Evolutionary conservation across 2,888 invertebrate genomes (phyloP).

Genomic region (Axea sp.): DNA sequence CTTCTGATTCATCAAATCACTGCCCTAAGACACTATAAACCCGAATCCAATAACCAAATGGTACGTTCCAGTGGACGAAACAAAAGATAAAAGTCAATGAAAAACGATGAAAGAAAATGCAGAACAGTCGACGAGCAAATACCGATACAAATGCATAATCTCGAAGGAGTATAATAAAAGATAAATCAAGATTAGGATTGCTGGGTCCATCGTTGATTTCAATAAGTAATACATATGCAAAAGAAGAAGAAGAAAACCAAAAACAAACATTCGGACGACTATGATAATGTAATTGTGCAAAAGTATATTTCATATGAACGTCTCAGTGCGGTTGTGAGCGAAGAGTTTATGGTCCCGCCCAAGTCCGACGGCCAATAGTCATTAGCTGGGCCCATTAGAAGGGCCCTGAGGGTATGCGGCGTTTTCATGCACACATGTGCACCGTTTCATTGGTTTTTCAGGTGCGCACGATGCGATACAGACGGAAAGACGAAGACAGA

Average conservation of each 20-base stretch:
- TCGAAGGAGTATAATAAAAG: constrained; percentile 50
- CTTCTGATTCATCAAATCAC: constrained; percentile 27
- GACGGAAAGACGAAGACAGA: constrained; percentile 30
- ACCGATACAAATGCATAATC: constrained; percentile 38
- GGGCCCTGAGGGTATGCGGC: constrained; percentile 73
- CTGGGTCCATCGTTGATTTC: constrained; percentile 53
- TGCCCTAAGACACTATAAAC: constrained; percentile 34
- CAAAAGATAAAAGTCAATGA: not conserved
- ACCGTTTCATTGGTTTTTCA: constrained; percentile 52
- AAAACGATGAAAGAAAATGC: not conserved
- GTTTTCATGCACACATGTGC: constrained; percentile 66
- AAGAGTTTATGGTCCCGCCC: constrained; percentile 77
- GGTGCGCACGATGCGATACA: constrained; percentile 47
- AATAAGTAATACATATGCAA: constrained; percentile 60
- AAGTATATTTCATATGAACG: constrained; percentile 59
- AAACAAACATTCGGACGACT: constrained; percentile 55
- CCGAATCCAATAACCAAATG: constrained; percentile 34
- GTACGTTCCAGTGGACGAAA: constrained; percentile 1
- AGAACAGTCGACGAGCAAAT: constrained; percentile 14
- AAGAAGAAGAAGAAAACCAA: constrained; percentile 24
- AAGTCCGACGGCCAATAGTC: constrained; percentile 79
- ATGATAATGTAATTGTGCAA: constrained; percentile 63
- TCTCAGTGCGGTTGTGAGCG: constrained; percentile 65
- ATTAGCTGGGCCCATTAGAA: constrained; percentile 79
- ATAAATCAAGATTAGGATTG: constrained; percentile 60